Base-by-base conservation (phyloP, 1,140 invertebrate species). In the Sitobion miscanthi region DNA sequence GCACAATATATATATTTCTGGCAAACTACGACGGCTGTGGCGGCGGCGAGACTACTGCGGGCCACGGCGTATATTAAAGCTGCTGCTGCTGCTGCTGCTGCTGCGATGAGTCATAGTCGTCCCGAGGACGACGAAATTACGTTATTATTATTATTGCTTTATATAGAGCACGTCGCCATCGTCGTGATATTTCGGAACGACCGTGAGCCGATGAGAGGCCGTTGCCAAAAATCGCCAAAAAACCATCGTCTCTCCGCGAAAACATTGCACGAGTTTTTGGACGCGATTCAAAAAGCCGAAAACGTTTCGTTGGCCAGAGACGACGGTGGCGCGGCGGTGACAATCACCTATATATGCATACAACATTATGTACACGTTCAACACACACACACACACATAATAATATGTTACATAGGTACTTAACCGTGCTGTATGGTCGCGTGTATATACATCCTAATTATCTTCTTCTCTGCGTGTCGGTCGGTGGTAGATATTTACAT, bases 81-180 rank as follows among this genome's bases (percentile, higher is more conserved):
- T 77, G 17, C 62, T n/a, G 62, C n/a, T n/a, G 62, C 62, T n/a
- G 62, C n/a, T n/a, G 30, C 4, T 77, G 17, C 62, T n/a, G 62
- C n/a, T n/a, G 62, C 62, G 14, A 77, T 77, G 62, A 77, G 3
- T 77, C 62, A 77, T n/a, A 14, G 62, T n/a, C 30, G 62, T 17
- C 30, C 5, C 62, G 30, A n/a, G 62, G 1, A 77, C 62, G 1
- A 77, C 62, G 14, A 77, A n/a, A 77, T 35, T 77, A 17, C 62
- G 62, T 77, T 77, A 77, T n/a, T 69, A 62, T 62, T 62, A 62
- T 62, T 62, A 30, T 69, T 69, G n/a, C n/a, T 77, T 77, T 77
- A 77, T n/a, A 77, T n/a, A 77, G 62, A n/a, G 62, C 62, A 23
- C 14, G 62, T 77, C 30, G 35, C 35, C 35, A 35, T 35, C 35